Base-by-base conservation (phyloP, 2,797 vertebrate species). In the Gallinago nigripennis region DNA sequence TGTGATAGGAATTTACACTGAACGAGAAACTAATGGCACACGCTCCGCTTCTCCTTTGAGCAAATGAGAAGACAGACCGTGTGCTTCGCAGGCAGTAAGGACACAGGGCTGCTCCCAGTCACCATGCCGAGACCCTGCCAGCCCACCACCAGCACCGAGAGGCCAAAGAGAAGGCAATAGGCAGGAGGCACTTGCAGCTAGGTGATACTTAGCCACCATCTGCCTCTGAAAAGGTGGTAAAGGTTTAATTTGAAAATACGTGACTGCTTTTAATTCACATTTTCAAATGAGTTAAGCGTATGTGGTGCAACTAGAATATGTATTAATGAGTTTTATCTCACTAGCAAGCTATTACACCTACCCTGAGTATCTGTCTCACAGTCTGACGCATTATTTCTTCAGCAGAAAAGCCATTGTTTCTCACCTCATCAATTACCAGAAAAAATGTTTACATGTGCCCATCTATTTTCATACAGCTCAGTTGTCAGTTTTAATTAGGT, bases 401-500 rank as follows among this genome's bases (percentile, higher is more conserved):
- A 90, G 30, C 41, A 92, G 79, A 93, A 89, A 94, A 95, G 50
- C 30, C 71, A 80, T 65, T 90, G 82, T 94, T 95, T 94, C 83
- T 89, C 73, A 93, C 60, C 25, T 93, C 87, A 95, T 90, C 83
- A 92, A 58, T 96, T 92, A 82, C 86, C 63, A 95, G 79, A 90
- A 93, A 89, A 94, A 94, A 93, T 70, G 61, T 93, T 94, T 92
- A 82, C 68, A 87, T 57, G 51, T 80, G 83, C 78, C 86, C 72
- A 86, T 96, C 89, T 94, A 80, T 96, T 96, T 95, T 96, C 78
- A 84, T 82, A 93, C 81, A 90, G 63, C 39, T 92, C 63, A 66
- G 80, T 13, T 96, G 91, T 92, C 94, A 93, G 65, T 92, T 86
- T 91, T 97, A 96, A 97, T 92, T 95, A 93, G 8, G 6, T 71